phyloP scores from a whole-genome alignment of 2,113 vertebrate species.

The Hippopotamus amphibius region DNA sequence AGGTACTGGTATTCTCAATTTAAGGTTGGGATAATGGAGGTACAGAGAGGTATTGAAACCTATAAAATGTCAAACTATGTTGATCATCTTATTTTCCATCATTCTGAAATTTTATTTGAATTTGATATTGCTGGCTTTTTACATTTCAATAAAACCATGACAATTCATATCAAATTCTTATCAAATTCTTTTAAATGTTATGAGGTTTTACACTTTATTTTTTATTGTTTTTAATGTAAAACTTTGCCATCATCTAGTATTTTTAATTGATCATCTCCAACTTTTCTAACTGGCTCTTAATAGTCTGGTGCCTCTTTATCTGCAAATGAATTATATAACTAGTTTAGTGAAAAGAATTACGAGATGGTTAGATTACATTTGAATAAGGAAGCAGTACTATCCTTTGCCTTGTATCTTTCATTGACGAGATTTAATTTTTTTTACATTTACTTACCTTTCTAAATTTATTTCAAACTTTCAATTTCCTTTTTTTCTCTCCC shows the following conservation, averaged over 20 bases:
- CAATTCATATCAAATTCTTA: background rate
- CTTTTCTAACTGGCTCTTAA: background rate
- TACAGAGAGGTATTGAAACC: background rate
- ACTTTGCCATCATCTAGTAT: background rate
- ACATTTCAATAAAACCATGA: slow-evolving; percentile 10
- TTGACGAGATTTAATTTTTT: slow-evolving; percentile 23
- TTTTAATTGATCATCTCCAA: slow-evolving; percentile 24
- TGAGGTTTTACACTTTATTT: background rate
- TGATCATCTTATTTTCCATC: background rate
- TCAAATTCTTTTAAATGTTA: background rate
- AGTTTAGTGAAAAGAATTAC: background rate
- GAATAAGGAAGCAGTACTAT: background rate
- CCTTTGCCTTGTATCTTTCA: background rate
- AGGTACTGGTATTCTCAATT: background rate
- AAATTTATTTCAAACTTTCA: background rate
- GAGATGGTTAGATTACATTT: background rate
- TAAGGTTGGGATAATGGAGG: background rate
- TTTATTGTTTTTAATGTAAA: background rate
- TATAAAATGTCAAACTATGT: background rate
- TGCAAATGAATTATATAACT: background rate
- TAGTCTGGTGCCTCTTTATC: background rate
- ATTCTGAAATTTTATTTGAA: slow-evolving; percentile 11
- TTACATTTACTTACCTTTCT: background rate
- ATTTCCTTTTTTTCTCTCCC: background rate
- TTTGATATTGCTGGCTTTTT: background rate